These are phyloP conservation scores for Tethea ocularis DNA, from an alignment of 2,888 invertebrate genomes.

Conservation along the genomic window DNA sequence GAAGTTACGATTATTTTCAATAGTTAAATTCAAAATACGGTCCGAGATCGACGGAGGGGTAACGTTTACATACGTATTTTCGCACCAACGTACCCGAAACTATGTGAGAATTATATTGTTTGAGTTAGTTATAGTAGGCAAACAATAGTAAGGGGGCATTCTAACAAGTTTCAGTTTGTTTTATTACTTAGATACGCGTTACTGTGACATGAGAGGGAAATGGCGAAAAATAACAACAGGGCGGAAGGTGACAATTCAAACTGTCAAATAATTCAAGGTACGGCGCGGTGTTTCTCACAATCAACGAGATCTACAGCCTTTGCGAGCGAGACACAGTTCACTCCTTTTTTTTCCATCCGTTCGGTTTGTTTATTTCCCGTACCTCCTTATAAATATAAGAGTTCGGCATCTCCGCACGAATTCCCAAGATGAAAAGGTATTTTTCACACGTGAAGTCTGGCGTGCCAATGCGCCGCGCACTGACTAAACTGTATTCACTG, in stretches of 20 bases:
- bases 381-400: slow-evolving; percentile 79
- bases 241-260: slow-evolving; percentile 71
- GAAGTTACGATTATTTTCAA: slow-evolving; percentile 28
- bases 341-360: slow-evolving; percentile 66
- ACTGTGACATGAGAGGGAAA: slow-evolving; percentile 46
- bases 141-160: slow-evolving; percentile 47
- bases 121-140: slow-evolving; percentile 49
- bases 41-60: slow-evolving; percentile 31
- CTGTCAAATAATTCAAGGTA: slow-evolving; percentile 79
- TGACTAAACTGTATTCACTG: slow-evolving; percentile 55
- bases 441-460: slow-evolving; percentile 67
- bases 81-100: slow-evolving; percentile 41
- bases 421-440: slow-evolving; percentile 80
- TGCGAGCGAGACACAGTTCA: slow-evolving; percentile 51
- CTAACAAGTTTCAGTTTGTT: slow-evolving; percentile 57
- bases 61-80: slow-evolving; percentile 44
- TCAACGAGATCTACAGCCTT: slow-evolving; percentile 75
- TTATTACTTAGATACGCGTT: slow-evolving; percentile 56
- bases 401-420: slow-evolving; percentile 75
- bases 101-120: slow-evolving; percentile 56
- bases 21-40: slow-evolving; percentile 34
- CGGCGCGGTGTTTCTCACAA: slow-evolving; percentile 74
- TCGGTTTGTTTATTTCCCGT: slow-evolving; percentile 77
- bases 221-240: slow-evolving; percentile 63
- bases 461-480: slow-evolving; percentile 45